phyloP scores from a whole-genome alignment of 53 echinoderm and acorn worm genomes.

The Paracentrotus lividus region DNA sequence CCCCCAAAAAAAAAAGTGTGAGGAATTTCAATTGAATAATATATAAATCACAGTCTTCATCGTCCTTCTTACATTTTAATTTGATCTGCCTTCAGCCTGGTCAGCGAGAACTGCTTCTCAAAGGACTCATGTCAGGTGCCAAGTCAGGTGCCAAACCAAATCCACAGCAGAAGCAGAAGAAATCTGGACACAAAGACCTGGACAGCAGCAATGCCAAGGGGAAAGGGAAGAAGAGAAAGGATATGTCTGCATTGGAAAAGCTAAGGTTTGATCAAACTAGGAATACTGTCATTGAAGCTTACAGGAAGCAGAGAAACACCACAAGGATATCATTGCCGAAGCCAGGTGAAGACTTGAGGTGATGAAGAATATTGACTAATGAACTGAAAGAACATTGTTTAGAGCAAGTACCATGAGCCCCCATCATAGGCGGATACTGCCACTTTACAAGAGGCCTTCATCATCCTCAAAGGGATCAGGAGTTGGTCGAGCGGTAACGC shows the following conservation, averaged over 20 bases:
- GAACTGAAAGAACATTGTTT: too few species aligned
- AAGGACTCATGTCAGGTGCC: conserved; percentile 10
- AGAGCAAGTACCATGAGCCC: too few species aligned
- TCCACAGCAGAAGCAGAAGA: background rate
- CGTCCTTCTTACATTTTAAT: background rate
- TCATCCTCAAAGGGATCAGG: too few species aligned
- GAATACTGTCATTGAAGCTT: conserved; percentile 35
- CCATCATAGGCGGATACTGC: too few species aligned
- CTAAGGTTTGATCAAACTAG: conserved; percentile 32
- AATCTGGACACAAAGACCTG: background rate
- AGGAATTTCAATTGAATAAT: background rate
- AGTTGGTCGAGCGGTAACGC: too few species aligned
- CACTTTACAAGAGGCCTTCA: too few species aligned
- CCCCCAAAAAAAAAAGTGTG: too few species aligned
- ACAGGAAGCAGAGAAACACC: conserved; percentile 61
- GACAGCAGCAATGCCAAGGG: background rate
- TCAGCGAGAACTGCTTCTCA: conserved; percentile 57
- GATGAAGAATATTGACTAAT: too few species aligned
- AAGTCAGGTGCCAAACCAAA: conserved; percentile 6
- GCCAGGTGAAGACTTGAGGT: conserved; percentile 39
- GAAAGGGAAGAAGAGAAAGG: conserved; percentile 57
- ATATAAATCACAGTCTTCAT: background rate
- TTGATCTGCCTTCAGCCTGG: conserved; percentile 38
- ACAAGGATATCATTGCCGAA: conserved; percentile 24
- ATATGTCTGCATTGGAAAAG: conserved; percentile 63